Conservation (phyloP, 92 coral and sea anemone genomes). For the Galaxea fascicularis region DNA sequence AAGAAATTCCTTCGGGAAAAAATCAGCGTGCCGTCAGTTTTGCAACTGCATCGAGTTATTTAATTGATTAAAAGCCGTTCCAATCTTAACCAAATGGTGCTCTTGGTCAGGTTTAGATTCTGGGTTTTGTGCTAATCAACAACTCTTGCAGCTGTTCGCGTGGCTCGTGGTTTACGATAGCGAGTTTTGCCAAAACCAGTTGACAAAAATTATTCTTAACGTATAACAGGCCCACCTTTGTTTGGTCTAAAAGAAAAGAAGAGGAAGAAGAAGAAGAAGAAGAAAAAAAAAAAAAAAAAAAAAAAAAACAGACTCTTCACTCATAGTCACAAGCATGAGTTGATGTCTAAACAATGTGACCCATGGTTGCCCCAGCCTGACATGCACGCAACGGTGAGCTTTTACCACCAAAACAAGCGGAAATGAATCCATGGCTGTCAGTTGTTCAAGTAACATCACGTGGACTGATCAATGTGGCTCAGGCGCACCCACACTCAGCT, state of each 20-base stretch:
- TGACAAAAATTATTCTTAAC: too few species aligned
- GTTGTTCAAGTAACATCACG: not conserved
- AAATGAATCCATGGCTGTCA: constrained; percentile 10
- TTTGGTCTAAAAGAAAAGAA: not conserved
- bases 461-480: too few species aligned
- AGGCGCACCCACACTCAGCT: not conserved
- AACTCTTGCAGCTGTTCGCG: too few species aligned
- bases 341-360: not conserved
- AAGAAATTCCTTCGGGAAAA: not conserved
- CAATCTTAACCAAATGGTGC: too few species aligned
- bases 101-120: too few species aligned
- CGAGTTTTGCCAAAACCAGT: too few species aligned
- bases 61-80: too few species aligned
- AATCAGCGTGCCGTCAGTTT: not conserved
- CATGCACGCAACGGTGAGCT: not conserved
- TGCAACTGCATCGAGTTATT: not conserved
- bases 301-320: not conserved
- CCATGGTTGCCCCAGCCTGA: not conserved
- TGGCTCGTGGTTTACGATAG: too few species aligned
- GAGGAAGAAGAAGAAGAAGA: too few species aligned
- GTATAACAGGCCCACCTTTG: not conserved
- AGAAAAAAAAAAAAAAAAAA: too few species aligned
- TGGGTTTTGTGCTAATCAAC: too few species aligned
- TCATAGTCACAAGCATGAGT: too few species aligned
- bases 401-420: not conserved